These are phyloP conservation scores for Pangasius djambal DNA, from an alignment of 2,797 vertebrate genomes.

Conservation along the genomic window DNA sequence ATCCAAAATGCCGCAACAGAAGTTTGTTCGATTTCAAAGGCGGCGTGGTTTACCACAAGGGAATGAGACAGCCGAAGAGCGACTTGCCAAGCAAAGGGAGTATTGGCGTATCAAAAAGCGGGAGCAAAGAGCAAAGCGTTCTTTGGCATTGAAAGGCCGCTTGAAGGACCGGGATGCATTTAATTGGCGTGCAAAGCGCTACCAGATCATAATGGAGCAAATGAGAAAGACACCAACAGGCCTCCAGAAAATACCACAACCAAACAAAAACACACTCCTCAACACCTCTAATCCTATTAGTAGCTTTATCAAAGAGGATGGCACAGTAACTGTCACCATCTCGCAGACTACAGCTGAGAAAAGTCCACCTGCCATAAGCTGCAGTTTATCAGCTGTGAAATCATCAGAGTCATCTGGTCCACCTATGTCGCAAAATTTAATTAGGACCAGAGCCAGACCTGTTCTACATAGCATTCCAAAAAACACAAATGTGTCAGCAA, in stretches of 20 bases:
- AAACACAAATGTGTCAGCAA: conserved; percentile 25
- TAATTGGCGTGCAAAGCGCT: conserved; percentile 70
- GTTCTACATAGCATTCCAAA: conserved; percentile 29
- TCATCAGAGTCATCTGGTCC: neutral
- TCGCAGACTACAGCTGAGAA: conserved; percentile 24
- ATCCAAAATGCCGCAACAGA: conserved; percentile 66
- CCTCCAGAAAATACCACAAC: conserved; percentile 45
- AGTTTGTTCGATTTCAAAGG: conserved; percentile 64
- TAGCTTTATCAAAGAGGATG: conserved; percentile 79
- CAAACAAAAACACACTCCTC: conserved; percentile 40
- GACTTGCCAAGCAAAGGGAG: conserved; percentile 73
- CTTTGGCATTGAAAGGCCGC: conserved; percentile 67
- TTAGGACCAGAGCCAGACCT: neutral
- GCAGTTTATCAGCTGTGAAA: conserved; percentile 18
- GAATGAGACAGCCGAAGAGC: conserved; percentile 71
- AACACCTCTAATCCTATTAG: conserved; percentile 67
- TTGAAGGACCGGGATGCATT: conserved; percentile 73
- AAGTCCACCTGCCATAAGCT: conserved; percentile 7
- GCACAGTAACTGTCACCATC: conserved; percentile 66
- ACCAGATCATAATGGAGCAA: conserved; percentile 72
- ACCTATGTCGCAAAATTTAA: conserved; percentile 12
- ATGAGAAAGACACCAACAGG: conserved; percentile 65
- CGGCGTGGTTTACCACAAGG: conserved; percentile 54
- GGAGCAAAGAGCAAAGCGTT: conserved; percentile 77
- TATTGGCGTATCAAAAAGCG: conserved; percentile 81